Conservation (phyloP, 2,888 invertebrate species). For the Oxystoma pomonae region DNA sequence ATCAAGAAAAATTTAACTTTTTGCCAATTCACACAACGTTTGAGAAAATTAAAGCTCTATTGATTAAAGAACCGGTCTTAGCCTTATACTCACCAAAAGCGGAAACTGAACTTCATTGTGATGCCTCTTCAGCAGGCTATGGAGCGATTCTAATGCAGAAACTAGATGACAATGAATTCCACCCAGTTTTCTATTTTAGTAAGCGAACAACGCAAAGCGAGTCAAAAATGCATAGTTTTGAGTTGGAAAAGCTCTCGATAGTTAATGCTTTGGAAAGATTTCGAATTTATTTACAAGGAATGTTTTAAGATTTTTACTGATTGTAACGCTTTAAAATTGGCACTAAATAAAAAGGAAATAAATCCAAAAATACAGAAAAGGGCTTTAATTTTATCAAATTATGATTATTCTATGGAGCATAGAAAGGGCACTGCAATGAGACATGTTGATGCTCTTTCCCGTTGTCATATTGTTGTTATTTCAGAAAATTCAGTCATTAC, state of each 20-base stretch:
- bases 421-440: slow-evolving; percentile 18
- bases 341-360: slow-evolving; percentile 19
- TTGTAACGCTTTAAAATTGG: slow-evolving; percentile 20
- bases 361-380: slow-evolving; percentile 19
- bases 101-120: slow-evolving; percentile 38
- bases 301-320: slow-evolving; percentile 24
- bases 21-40: slow-evolving; percentile 24
- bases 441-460: slow-evolving; percentile 23
- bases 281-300: slow-evolving; percentile 19
- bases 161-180: too few species aligned
- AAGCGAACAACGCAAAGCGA: slow-evolving; percentile 33
- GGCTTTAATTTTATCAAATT: slow-evolving; percentile 18
- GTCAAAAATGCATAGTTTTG: slow-evolving; percentile 35
- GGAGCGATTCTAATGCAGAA: too few species aligned
- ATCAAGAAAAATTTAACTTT: too few species aligned
- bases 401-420: slow-evolving; percentile 23
- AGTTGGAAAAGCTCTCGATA: slow-evolving; percentile 32
- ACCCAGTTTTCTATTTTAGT: slow-evolving; percentile 38
- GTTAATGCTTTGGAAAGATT: too few species aligned
- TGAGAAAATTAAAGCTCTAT: slow-evolving; percentile 21
- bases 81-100: slow-evolving; percentile 33
- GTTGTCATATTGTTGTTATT: slow-evolving; percentile 17
- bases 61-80: slow-evolving; percentile 30
- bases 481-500: slow-evolving; percentile 14
- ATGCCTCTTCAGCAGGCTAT: too few species aligned